phyloP scores from a whole-genome alignment of 1,140 invertebrate species.

The Zaprionus davidi region DNA sequence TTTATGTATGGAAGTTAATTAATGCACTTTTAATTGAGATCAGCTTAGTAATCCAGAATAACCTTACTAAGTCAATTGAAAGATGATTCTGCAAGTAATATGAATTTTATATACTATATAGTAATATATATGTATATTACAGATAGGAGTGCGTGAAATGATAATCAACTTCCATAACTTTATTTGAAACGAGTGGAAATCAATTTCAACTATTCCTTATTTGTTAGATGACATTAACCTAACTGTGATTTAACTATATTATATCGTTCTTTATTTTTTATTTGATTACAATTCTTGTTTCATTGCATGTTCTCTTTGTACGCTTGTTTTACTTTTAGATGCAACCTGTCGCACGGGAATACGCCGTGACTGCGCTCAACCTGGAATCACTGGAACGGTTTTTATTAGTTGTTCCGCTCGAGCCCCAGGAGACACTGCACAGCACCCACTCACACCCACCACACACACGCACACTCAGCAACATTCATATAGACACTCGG shows the following conservation, averaged over 20 bases:
- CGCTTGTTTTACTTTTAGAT: conserved; percentile 55
- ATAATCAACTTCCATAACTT: background rate
- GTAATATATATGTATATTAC: too few species aligned
- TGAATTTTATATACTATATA: too few species aligned
- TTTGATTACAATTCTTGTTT: conserved; percentile 25
- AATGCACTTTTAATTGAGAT: background rate
- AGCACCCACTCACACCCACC: conserved; percentile 20
- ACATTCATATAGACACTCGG: background rate
- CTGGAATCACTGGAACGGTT: background rate
- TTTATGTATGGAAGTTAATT: too few species aligned
- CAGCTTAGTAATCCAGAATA: background rate
- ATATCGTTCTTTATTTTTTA: background rate
- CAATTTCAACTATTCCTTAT: background rate
- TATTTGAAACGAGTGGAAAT: background rate
- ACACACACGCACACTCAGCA: conserved; percentile 28
- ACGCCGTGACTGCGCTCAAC: conserved; percentile 10
- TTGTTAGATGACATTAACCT: background rate
- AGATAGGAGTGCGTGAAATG: too few species aligned
- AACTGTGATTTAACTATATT: background rate
- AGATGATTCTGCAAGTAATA: too few species aligned
- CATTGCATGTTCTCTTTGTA: conserved; percentile 34
- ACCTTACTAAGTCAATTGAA: too few species aligned
- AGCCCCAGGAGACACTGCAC: conserved; percentile 22
- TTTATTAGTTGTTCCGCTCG: conserved; percentile 59
- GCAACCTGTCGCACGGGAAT: conserved; percentile 57